phyloP scores from a whole-genome alignment of 2,113 vertebrate genomes.

The Mionectes macconnelli region DNA sequence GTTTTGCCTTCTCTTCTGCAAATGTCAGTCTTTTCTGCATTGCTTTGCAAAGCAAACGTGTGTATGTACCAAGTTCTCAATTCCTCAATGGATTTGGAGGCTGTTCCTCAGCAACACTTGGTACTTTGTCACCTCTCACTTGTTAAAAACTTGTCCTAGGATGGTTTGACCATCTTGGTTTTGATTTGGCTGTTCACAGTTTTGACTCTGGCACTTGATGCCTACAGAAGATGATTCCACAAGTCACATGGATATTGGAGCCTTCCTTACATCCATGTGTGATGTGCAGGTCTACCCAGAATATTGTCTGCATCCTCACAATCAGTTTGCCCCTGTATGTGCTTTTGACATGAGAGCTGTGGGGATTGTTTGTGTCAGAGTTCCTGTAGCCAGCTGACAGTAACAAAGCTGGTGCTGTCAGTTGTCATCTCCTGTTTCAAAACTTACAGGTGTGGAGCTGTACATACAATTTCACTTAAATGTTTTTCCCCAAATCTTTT shows the following conservation, averaged over 20 bases:
- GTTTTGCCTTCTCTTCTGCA: not conserved
- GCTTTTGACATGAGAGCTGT: not conserved
- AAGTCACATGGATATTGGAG: not conserved
- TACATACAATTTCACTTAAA: not conserved
- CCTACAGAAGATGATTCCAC: not conserved
- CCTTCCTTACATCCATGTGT: not conserved
- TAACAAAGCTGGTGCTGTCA: not conserved
- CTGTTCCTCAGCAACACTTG: not conserved
- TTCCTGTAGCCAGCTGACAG: not conserved
- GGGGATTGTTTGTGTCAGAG: not conserved
- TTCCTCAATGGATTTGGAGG: not conserved
- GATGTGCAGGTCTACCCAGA: not conserved
- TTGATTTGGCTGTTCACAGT: not conserved
- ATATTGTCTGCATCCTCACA: not conserved
- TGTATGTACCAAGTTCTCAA: not conserved
- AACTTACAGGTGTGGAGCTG: not conserved
- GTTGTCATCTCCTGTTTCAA: not conserved
- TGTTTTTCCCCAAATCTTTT: not conserved
- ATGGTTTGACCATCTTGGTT: not conserved
- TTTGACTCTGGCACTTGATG: not conserved
- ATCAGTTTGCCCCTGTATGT: not conserved
- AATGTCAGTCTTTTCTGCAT: not conserved
- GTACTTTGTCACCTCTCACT: not conserved
- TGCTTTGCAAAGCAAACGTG: not conserved
- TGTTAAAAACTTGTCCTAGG: not conserved